Percentiles rank a stretch among this genome's conserved stretches.
Evolutionary conservation across 64 coral and sea anemone genomes (phyloP).

Genomic region (Porites australiensis): DNA sequence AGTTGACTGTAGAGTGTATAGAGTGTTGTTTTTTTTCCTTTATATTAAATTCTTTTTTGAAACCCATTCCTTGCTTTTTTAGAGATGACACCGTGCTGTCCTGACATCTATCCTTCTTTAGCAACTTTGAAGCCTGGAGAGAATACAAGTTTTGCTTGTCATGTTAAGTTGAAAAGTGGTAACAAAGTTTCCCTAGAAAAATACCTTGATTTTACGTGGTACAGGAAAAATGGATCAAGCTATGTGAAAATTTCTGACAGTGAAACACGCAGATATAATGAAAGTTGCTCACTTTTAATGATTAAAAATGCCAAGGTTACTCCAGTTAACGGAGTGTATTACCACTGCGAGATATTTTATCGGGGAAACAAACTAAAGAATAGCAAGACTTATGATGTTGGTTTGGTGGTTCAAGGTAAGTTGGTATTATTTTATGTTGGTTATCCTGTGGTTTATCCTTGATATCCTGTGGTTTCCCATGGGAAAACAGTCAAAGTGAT

Average conservation of each 20-base stretch:
- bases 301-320: conserved; percentile 48
- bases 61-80: background rate
- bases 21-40: too few relatives aligned
- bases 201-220: conserved; percentile 26
- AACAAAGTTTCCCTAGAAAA: background rate
- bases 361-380: background rate
- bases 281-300: conserved; percentile 19
- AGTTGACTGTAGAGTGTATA: too few relatives aligned
- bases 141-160: conserved; percentile 2
- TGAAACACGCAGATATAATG: background rate
- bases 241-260: background rate
- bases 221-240: background rate
- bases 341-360: conserved; percentile 23
- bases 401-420: conserved; percentile 31
- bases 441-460: too few relatives aligned
- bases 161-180: background rate
- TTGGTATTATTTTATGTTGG: background rate
- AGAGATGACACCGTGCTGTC: conserved; percentile 20
- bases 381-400: background rate
- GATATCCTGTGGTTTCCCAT: too few relatives aligned
- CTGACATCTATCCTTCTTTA: background rate
- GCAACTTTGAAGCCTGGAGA: background rate
- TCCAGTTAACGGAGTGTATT: background rate
- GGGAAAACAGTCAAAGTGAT: too few relatives aligned
- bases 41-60: background rate